Base-by-base conservation (phyloP, 2,113 vertebrate species). In the Glareola pratincola region DNA sequence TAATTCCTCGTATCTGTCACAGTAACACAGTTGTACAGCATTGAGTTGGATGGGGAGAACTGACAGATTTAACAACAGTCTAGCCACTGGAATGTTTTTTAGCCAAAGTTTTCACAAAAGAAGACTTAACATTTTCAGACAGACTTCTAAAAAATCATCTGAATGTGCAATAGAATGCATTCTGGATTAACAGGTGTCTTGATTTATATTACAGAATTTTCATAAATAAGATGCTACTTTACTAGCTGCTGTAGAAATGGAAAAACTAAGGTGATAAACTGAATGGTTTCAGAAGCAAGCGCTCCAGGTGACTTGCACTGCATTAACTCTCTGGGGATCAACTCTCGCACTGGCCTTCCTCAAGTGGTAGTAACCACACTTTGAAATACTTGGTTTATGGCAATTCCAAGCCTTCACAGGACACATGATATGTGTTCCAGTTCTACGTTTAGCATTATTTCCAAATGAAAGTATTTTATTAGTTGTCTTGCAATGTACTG, bases 101-200 rank as follows among this genome's bases (percentile, higher is more conserved):
- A n/a, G 8, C 22, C 5, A 5, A 69, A 73, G 20, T 24, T 89
- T 92, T 92, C 37, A 27, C 14, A 48, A 66, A 75, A 21, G 11
- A 66, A 60, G 12, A 62, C 22, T 68, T 68, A 45, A 54, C 36
- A 73, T 79, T 66, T 69, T 29, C 45, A 36, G 32, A 10, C 9
- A 57, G 27, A 37, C 18, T 77, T 80, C 32, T 75, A 24, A 87
- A 85, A 18, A 48, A 6, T 57, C 10, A 50, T 60, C 54, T 78
- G 36, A 57, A 68, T 39, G 34, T 79, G 32, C 29, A 53, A 5
- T 16, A 53, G 41, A 90, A 37, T 50, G 18, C 69, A 6, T 43
- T 95, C 50, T 74, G 32, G 8, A 16, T 59, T 86, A 95, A 51
- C 73, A 85, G 39, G 27, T 81, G 29, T 84, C 77, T 81, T 83